Percentiles rank a stretch among this genome's conserved stretches.
Conservation (phyloP, 1,140 invertebrate genomes). For the Hylyphantes graminicola region DNA sequence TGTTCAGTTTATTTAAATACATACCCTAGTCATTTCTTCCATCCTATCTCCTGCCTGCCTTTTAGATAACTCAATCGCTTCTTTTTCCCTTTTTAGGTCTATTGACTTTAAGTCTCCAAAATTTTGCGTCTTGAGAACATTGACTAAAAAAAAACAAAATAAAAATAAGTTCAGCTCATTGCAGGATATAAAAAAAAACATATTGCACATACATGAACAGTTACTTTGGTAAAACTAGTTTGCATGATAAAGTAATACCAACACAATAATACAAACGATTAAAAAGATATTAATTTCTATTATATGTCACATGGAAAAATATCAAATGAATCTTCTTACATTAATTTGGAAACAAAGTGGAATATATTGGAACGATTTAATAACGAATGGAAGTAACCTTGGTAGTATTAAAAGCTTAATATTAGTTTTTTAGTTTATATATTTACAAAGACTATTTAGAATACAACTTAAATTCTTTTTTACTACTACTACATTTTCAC, state of each 20-base stretch:
- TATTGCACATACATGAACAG: background rate
- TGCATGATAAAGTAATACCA: too few relatives aligned
- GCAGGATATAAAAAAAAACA: background rate
- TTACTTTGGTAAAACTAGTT: background rate
- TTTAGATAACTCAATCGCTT: conserved; percentile 81
- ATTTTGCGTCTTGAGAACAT: conserved; percentile 79
- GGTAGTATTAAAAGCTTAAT: too few relatives aligned
- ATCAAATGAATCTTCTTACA: background rate
- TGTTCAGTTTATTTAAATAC: conserved; percentile 21
- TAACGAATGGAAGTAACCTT: too few relatives aligned
- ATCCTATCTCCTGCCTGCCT: conserved; percentile 67
- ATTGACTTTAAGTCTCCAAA: conserved; percentile 93
- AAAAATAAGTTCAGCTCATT: background rate
- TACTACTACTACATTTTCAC: background rate
- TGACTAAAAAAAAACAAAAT: conserved; percentile 73
- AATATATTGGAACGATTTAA: too few relatives aligned
- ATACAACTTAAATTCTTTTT: background rate
- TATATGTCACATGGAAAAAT: background rate
- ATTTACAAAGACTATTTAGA: too few relatives aligned
- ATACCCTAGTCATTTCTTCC: conserved; percentile 66
- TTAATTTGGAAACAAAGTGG: too few relatives aligned
- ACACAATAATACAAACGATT: background rate
- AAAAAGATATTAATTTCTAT: background rate
- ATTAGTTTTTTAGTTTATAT: too few relatives aligned
- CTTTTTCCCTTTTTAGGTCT: conserved; percentile 85